Evolutionary conservation across 1,140 invertebrate species (phyloP).

Genomic region (Euglossa dilemma): DNA sequence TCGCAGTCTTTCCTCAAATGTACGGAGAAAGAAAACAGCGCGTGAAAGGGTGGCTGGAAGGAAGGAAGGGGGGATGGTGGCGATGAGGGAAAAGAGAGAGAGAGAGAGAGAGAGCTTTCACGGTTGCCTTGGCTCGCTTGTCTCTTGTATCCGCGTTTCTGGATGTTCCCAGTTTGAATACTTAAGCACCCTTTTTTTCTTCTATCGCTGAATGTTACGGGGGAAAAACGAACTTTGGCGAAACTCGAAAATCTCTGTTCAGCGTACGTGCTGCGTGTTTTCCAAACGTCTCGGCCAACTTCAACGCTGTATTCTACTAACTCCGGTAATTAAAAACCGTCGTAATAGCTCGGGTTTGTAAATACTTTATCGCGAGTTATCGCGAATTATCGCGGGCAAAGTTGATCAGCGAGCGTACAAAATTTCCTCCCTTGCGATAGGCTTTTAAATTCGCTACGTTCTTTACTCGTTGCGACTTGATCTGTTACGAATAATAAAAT

Average conservation of each 20-base stretch:
- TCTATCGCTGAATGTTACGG: conserved; percentile 17
- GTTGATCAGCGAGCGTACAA: too few species aligned
- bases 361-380: too few species aligned
- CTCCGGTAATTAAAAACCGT: too few species aligned
- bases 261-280: background rate
- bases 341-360: too few species aligned
- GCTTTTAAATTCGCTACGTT: too few species aligned
- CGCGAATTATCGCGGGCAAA: too few species aligned
- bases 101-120: conserved; percentile 43
- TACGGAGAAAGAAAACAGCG: conserved; percentile 19
- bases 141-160: conserved; percentile 46
- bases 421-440: too few species aligned
- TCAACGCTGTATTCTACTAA: too few species aligned
- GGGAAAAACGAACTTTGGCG: background rate
- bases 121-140: conserved; percentile 43
- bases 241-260: conserved; percentile 6
- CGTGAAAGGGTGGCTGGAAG: conserved; percentile 20
- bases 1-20: conserved; percentile 32
- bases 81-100: background rate
- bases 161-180: conserved; percentile 52
- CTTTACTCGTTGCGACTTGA: too few species aligned
- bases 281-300: background rate
- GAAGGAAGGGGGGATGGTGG: background rate
- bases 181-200: conserved; percentile 18
- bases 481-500: too few species aligned